phyloP scores from a whole-genome alignment of 2,888 invertebrate species.

The Yponomeuta cagnagella region DNA sequence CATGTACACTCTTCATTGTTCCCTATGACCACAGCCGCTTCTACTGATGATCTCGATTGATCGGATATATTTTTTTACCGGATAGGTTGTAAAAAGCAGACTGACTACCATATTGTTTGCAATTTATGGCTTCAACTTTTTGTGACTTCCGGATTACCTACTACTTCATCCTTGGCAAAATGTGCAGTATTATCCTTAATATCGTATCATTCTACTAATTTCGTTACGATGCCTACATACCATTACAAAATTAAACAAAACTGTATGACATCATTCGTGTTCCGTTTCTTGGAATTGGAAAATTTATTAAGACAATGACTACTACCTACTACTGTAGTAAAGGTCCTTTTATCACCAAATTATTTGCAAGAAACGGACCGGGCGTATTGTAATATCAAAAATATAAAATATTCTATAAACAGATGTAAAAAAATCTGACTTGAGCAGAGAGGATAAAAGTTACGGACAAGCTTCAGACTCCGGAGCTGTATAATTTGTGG shows the following conservation, averaged over 20 bases:
- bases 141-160: conserved; percentile 53
- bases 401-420: too few relatives aligned
- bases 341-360: too few relatives aligned
- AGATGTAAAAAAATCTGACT: too few relatives aligned
- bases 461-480: not conserved
- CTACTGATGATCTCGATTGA: conserved; percentile 54
- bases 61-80: conserved; percentile 46
- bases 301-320: too few relatives aligned
- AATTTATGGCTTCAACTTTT: conserved; percentile 61
- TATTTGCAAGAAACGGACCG: too few relatives aligned
- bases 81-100: conserved; percentile 36
- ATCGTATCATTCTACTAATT: too few relatives aligned
- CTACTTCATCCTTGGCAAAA: conserved; percentile 20
- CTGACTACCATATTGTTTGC: conserved; percentile 55
- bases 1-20: conserved; percentile 65
- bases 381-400: too few relatives aligned
- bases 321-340: too few relatives aligned
- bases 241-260: too few relatives aligned
- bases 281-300: too few relatives aligned
- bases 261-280: too few relatives aligned
- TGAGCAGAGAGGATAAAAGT: not conserved
- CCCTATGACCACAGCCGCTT: conserved; percentile 56
- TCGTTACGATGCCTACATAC: too few relatives aligned
- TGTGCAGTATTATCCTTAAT: not conserved
- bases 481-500: not conserved